A percentile compares a stretch with the other conserved stretches of the same genome.
These are phyloP conservation scores for Drosophila suboccidentalis DNA, from an alignment of 2,888 invertebrate genomes.

Conservation along the genomic window DNA sequence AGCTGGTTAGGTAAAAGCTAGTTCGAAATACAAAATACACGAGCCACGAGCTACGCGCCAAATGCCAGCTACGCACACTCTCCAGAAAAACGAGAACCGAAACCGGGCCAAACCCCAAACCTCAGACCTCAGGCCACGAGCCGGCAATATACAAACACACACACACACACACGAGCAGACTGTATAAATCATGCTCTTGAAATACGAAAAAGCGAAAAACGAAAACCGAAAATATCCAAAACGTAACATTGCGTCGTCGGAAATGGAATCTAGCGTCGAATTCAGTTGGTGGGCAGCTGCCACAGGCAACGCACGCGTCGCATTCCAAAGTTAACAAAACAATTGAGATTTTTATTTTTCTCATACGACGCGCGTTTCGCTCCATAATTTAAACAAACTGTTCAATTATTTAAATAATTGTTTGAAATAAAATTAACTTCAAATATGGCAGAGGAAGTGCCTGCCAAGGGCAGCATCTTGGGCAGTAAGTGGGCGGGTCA, in stretches of 20 bases:
- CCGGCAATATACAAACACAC: conserved; percentile 11
- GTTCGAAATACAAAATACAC: background rate
- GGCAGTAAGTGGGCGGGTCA: conserved; percentile 86
- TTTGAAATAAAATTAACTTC: background rate
- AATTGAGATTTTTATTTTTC: background rate
- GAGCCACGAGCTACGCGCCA: conserved; percentile 31
- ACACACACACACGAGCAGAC: background rate
- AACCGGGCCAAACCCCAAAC: conserved; percentile 15
- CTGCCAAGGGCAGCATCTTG: conserved; percentile 87
- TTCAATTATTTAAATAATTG: conserved; percentile 8
- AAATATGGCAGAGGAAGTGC: conserved; percentile 86
- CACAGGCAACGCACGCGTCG: conserved; percentile 65
- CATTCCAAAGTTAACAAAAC: conserved; percentile 20
- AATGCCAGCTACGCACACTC: conserved; percentile 49
- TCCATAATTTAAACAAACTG: conserved; percentile 12
- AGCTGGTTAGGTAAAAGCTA: conserved; percentile 19
- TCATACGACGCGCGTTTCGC: conserved; percentile 10
- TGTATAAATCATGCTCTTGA: conserved; percentile 36
- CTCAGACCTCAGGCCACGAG: conserved; percentile 11
- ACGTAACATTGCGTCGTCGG: conserved; percentile 32
- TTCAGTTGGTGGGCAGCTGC: conserved; percentile 77
- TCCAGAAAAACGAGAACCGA: conserved; percentile 8
- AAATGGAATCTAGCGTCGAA: conserved; percentile 36
- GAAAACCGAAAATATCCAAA: conserved; percentile 57
- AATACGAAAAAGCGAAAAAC: conserved; percentile 24